A percentile compares a stretch with the other conserved stretches of the same genome.
These are phyloP conservation scores for Lochmaea crataegi DNA, from an alignment of 2,888 invertebrate genomes.

Conservation along the genomic window DNA sequence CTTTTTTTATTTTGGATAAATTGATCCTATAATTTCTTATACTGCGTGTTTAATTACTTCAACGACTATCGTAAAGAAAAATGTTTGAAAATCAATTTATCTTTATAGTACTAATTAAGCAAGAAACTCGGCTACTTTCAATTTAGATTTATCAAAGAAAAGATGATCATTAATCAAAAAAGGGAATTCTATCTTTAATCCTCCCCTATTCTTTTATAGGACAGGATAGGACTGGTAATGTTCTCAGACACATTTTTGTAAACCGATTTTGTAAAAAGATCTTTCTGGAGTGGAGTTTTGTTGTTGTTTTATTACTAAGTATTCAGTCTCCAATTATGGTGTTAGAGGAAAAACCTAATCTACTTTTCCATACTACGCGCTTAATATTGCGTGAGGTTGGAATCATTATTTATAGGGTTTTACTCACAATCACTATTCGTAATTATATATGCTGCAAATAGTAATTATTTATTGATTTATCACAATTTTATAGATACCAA, in stretches of 20 bases:
- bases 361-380: no score
- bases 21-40: constrained; percentile 1
- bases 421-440: no score
- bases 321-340: no score
- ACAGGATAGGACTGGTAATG: neutral
- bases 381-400: no score
- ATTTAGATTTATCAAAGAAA: constrained; percentile 30
- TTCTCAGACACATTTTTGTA: neutral
- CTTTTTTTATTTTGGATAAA: neutral
- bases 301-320: no score
- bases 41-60: constrained; percentile 6
- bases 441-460: no score
- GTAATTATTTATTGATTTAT: no score
- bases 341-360: no score
- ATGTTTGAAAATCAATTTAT: constrained; percentile 23
- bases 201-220: neutral
- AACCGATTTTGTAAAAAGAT: no score
- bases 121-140: constrained; percentile 28
- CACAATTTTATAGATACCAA: no score
- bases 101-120: constrained; percentile 33
- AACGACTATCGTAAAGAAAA: constrained; percentile 8
- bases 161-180: constrained; percentile 31
- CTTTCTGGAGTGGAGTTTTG: no score
- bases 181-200: constrained; percentile 22
- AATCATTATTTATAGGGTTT: no score